Evolutionary conservation across 2,113 vertebrate genomes (phyloP).

Genomic region (Eira barbara): DNA sequence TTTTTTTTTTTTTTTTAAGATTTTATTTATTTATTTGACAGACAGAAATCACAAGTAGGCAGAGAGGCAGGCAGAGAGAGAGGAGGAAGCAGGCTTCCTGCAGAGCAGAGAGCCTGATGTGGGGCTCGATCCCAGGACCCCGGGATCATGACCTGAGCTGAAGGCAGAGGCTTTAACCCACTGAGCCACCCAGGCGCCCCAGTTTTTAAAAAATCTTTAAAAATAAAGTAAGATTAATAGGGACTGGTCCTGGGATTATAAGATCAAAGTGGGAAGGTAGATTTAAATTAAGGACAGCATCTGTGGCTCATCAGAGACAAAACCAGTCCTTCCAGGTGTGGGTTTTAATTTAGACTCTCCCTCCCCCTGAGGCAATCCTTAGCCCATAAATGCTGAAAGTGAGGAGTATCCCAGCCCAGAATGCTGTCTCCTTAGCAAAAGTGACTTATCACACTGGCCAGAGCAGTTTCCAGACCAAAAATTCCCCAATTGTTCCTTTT

Average conservation of each 20-base stretch:
- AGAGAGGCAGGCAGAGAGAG: too few relatives aligned
- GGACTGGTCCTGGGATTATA: neutral
- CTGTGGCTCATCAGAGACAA: neutral
- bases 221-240: neutral
- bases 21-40: too few relatives aligned
- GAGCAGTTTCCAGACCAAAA: neutral
- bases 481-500: neutral
- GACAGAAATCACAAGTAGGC: too few relatives aligned
- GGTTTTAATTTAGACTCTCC: neutral
- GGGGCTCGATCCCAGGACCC: too few relatives aligned
- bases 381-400: neutral
- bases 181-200: too few relatives aligned
- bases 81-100: too few relatives aligned
- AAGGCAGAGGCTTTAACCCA: too few relatives aligned
- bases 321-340: neutral
- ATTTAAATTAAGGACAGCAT: neutral
- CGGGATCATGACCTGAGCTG: too few relatives aligned
- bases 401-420: neutral
- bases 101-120: too few relatives aligned
- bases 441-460: constrained; percentile 17
- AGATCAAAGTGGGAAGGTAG: neutral
- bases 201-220: too few relatives aligned
- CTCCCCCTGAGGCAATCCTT: neutral
- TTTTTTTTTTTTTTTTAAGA: too few relatives aligned
- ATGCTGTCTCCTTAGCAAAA: neutral